Evolutionary conservation across 2,113 vertebrate genomes (phyloP), one percentile per base, ranked within the genome.

Genomic region (Sturnus vulgaris): DNA sequence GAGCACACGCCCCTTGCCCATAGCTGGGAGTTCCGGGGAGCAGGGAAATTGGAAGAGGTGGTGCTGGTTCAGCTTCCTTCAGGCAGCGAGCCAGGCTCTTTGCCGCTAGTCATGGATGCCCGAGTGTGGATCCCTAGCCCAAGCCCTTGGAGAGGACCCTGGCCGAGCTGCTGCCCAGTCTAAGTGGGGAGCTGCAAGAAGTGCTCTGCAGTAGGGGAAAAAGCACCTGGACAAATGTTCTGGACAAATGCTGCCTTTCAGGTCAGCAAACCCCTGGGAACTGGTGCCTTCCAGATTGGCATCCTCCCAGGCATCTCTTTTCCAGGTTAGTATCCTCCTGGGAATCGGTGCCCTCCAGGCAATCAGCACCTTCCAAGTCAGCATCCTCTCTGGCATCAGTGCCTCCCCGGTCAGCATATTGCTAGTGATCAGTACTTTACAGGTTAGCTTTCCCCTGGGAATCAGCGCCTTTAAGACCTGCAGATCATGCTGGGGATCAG

Each of bases 11-110:
- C 11, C 16, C 82, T 16, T 4, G 15, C 13, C 39, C 24, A 6
- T 11, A 23, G 22, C 4, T 5, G 57, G 22, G 16, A 44, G 5
- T 31, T 75, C 28, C 0, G 2, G 7, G 15, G 19, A 49, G 22
- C 42, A 76, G 13, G 15, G 21, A 47, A 59, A 39, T 0, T 33
- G 16, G 49, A 37, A 81, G 22, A 55, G 11, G 47, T 60, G 33
- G 6, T 31, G 31, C 33, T 55, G 46, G 16, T 31, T 71, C 42
- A 30, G 56, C 21, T 50, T 46, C 22, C 33, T 19, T 19, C 79
- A 30, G 61, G 42, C 15, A 25, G 17, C 22, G 71, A 12, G 9
- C 10, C 0, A 1, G 22, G 18, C 10, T 60, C 30, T 46, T 33
- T 21, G 64, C 56, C 5, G 27, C 19, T 35, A 16, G 27, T 24